Conservation (phyloP, 2,797 vertebrate species). For the Aplochiton taeniatus region DNA sequence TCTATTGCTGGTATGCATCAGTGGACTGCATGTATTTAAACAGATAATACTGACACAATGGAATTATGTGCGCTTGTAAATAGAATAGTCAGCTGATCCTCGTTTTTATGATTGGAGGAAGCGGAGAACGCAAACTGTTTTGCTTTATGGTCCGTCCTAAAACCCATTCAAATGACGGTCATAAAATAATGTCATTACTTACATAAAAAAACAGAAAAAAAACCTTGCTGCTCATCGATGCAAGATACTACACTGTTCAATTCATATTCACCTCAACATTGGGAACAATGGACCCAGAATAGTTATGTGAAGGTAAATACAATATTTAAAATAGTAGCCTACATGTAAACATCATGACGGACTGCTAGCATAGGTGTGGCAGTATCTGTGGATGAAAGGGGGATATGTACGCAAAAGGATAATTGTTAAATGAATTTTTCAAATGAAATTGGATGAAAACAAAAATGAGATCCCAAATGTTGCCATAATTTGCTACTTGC, state of each 20-base stretch:
- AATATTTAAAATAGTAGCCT: constrained; percentile 21
- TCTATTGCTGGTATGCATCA: constrained; percentile 67
- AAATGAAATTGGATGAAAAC: too few species aligned
- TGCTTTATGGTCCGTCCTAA: constrained; percentile 95
- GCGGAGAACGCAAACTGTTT: constrained; percentile 80
- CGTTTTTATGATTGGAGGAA: constrained; percentile 77
- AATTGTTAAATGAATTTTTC: too few species aligned
- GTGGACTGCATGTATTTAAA: constrained; percentile 69
- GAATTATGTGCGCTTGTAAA: constrained; percentile 84
- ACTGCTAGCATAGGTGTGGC: too few species aligned
- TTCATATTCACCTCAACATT: constrained; percentile 40
- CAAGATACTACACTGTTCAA: constrained; percentile 86
- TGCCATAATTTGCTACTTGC: too few species aligned
- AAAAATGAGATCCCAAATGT: too few species aligned
- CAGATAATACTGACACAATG: constrained; percentile 71
- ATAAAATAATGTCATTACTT: constrained; percentile 96
- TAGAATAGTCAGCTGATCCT: constrained; percentile 84
- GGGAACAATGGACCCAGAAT: too few species aligned
- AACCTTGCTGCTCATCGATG: constrained; percentile 92
- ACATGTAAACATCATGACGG: too few species aligned
- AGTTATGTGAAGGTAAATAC: constrained; percentile 37
- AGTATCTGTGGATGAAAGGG: too few species aligned
- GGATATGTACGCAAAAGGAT: too few species aligned
- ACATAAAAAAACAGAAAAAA: constrained; percentile 77
- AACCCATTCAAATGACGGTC: constrained; percentile 90